A percentile compares a stretch with the other conserved stretches of the same genome.
phyloP scores from a whole-genome alignment of 2,797 vertebrate species.

The Tragelaphus eurycerus region DNA sequence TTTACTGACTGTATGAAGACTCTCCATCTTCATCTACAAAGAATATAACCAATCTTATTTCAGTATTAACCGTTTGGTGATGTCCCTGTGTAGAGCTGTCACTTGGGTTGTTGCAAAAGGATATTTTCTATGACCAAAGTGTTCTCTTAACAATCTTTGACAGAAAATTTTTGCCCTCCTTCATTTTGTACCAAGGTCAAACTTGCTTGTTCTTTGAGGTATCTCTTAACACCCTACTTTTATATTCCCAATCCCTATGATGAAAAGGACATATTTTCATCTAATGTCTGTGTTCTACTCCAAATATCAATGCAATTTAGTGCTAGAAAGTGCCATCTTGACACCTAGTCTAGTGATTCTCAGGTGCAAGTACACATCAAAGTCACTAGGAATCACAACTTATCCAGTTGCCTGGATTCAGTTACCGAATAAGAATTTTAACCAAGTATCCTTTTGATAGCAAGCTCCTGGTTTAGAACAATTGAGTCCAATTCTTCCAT shows the following conservation, averaged over 20 bases:
- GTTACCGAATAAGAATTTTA: background rate
- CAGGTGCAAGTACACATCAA: background rate
- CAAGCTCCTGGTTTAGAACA: background rate
- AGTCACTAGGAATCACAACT: background rate
- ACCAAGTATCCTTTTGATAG: background rate
- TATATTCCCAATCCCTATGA: background rate
- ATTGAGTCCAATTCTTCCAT: background rate
- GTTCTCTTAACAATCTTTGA: background rate
- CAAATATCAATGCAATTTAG: background rate
- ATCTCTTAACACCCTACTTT: background rate
- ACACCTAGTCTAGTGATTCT: background rate
- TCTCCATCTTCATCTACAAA: background rate
- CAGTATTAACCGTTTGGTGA: background rate
- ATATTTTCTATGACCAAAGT: background rate
- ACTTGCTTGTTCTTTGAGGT: background rate
- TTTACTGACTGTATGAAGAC: background rate
- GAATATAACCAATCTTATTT: background rate
- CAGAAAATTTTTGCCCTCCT: background rate
- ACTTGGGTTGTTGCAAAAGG: background rate
- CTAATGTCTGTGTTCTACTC: fast-evolving
- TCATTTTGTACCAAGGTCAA: background rate
- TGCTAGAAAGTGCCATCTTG: background rate
- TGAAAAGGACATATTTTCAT: background rate
- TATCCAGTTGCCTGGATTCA: fast-evolving
- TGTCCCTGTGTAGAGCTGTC: background rate